Evolutionary conservation across 92 coral and sea anemone species (phyloP), one percentile per base, ranked within the genome.

Genomic region (Zoanthus gigantus): DNA sequence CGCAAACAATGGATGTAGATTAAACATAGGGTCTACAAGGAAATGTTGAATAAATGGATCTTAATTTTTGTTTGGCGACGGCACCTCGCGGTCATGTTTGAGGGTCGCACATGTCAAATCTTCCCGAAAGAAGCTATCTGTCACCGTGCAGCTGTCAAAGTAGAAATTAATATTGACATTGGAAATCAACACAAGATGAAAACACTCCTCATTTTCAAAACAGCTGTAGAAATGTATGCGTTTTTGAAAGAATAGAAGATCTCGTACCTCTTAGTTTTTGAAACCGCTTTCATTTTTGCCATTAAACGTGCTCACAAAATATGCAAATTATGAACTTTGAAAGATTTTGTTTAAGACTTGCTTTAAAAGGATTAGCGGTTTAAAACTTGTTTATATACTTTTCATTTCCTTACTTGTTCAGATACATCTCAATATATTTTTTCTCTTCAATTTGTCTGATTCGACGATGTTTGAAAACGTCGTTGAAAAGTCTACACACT

Each of bases 121-220:
- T 60, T 63, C 60, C 45, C 67, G 83, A 30, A 67, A 54, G 1
- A 53, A 50, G 56, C 11, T 46, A 79, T 79, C 54, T 79, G 85
- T 46, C 85, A 65, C 52, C 30, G n/a, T 58, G 30, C 71, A 80
- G 73, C 75, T 81, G 85, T 66, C 85, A 48, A 68, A 47, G 60
- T 57, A 46, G 18, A 77, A 77, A 12, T 14, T 68, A 72, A 42
- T 44, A 80, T 58, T 63, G 75, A 81, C 61, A 46, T 46, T 23
- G 46, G 30, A 81, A 81, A 45, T 71, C 66, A 67, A 71, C 28
- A 28, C 75, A 23, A 16, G 58, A 23, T 67, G 45, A 37, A 81
- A 66, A 46, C 81, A 74, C 53, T 44, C 78, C 45, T 74, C 11
- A 74, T 15, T 42, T 42, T 47, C 50, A 46, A 74, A 74, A 17